A percentile compares a stretch with the other conserved stretches of the same genome.
Evolutionary conservation across 2,797 vertebrate species (phyloP).

Genomic region (Chrysocyon brachyurus): DNA sequence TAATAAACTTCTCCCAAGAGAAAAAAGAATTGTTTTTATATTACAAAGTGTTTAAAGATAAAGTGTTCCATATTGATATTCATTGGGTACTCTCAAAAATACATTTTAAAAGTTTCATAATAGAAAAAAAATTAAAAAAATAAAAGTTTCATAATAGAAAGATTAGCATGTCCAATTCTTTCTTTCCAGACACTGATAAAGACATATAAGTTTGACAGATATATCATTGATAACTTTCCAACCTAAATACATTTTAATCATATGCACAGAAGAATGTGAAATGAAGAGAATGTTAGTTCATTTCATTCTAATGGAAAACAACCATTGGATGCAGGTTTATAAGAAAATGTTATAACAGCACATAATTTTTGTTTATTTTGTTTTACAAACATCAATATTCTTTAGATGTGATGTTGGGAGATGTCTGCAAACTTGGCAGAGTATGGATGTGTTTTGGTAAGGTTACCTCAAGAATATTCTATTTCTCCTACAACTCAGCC

Average conservation of each 20-base stretch:
- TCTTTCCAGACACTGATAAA: background rate
- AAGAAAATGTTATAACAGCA: slow-evolving; percentile 22
- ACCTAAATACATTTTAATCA: background rate
- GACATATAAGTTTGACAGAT: background rate
- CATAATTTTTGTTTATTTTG: background rate
- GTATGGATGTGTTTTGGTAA: background rate
- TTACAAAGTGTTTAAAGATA: background rate
- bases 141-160: background rate
- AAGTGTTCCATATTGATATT: background rate
- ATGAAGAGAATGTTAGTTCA: background rate
- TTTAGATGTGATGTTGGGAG: background rate
- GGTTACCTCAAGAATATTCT: background rate
- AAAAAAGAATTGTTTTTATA: background rate
- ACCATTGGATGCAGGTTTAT: background rate
- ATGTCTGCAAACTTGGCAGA: background rate
- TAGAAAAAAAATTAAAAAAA: no score
- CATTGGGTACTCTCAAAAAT: background rate
- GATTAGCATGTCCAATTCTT: background rate
- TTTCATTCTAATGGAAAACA: background rate
- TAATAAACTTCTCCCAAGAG: background rate
- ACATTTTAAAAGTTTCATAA: slow-evolving; percentile 6
- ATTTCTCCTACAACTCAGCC: background rate
- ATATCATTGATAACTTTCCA: background rate
- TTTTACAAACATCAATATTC: background rate
- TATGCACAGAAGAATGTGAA: background rate